Base-by-base conservation (phyloP, 2,888 invertebrate species). In the Epiblema foenella region DNA sequence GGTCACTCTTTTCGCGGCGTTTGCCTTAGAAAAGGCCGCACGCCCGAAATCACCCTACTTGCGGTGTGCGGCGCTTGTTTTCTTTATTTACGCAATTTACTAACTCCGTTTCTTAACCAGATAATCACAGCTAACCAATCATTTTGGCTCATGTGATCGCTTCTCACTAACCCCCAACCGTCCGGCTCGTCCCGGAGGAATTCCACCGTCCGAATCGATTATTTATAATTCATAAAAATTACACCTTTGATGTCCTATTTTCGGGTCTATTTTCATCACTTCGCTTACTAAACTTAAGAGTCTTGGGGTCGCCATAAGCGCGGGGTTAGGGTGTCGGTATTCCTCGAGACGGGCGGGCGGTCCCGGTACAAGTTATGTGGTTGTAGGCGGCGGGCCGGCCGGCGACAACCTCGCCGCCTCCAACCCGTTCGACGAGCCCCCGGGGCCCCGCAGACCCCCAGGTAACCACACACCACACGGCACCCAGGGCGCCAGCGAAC, bases 351-450 rank as follows among this genome's bases (percentile, higher is more conserved):
- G 17, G 10, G n/a, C 17, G 37, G 37, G 56, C 29, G 72, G 70
- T 71, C 49, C 57, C 76, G 77, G 78, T 85, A 82, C 79, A 84
- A 77, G 78, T 78, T 78, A 77, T 83, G 79, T 82, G 80, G 89
- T 92, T 90, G 89, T 93, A 93, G 93, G 93, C 91, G 93, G 91
- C 83, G 92, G 91, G 87, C 88, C 90, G 79, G 91, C 90, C 84
- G 92, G 89, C 81, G 96, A 96, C 95, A 97, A 97, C 94, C 95
- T 97, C 88, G 97, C 95, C 95, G 96, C 97, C 90, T 96, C 96
- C 90, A 97, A 97, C 94, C 97, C 97, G 81, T 97, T 97, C 94
- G 97, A 97, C 93, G 97, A 97, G 94, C 95, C 95, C 87, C 95
- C 95, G 85, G 92, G 92, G 88, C 93, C 92, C 75, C 83, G 92